A percentile compares a stretch with the other conserved stretches of the same genome.
phyloP scores from a whole-genome alignment of 2,797 vertebrate genomes.

The Mormyrus proboscirostris region DNA sequence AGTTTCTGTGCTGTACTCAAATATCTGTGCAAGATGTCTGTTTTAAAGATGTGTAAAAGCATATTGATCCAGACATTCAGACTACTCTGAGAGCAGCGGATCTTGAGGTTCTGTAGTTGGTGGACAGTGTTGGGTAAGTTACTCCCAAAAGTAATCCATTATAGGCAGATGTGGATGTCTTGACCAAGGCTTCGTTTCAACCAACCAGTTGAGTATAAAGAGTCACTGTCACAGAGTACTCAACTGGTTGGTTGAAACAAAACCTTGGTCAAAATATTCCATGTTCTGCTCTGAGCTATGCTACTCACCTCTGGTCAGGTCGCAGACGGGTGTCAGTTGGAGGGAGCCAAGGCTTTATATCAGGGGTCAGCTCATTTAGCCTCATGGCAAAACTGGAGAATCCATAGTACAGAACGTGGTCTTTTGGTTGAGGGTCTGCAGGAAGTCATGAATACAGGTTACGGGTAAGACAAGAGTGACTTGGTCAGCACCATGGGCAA shows the following conservation, averaged over 20 bases:
- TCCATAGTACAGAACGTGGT: conserved; percentile 75
- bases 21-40: background rate
- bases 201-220: background rate
- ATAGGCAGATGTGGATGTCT: background rate
- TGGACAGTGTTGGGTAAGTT: background rate
- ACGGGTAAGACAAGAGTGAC: background rate
- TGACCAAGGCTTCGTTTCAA: background rate
- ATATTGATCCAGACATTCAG: background rate
- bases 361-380: conserved; percentile 77
- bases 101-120: background rate
- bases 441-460: background rate
- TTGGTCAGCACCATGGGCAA: background rate
- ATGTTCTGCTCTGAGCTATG: background rate
- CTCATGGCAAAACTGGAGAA: conserved; percentile 87
- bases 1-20: background rate
- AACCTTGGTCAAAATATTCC: background rate
- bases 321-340: conserved; percentile 82
- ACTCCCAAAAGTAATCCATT: background rate
- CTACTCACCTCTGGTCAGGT: conserved; percentile 78
- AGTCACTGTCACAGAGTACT: background rate
- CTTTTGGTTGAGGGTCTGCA: conserved; percentile 77
- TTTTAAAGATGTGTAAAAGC: background rate
- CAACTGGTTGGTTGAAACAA: background rate
- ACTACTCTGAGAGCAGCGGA: background rate
- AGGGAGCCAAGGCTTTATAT: conserved; percentile 71